phyloP scores from a whole-genome alignment of 2,888 invertebrate genomes.

The Tinea semifulvella region DNA sequence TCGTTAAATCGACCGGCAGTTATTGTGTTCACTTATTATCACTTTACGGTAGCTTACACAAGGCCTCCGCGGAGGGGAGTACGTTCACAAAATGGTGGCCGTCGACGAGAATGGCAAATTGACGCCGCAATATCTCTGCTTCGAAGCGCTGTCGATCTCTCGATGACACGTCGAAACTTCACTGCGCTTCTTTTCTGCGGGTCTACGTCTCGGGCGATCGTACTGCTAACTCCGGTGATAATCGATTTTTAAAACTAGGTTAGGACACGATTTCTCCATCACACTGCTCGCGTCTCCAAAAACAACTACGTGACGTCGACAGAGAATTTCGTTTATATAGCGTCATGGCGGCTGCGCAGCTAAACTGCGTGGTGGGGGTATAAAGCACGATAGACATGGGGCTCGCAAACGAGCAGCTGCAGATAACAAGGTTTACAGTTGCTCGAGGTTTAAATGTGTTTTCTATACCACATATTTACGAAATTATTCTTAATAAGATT shows the following conservation, averaged over 20 bases:
- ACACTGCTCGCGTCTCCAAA: slow-evolving; percentile 60
- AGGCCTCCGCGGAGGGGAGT: background rate
- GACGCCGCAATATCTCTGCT: slow-evolving; percentile 34
- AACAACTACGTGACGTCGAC: slow-evolving; percentile 58
- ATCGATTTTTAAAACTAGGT: slow-evolving; percentile 54
- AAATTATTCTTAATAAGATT: too few species aligned
- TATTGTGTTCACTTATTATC: slow-evolving; percentile 1
- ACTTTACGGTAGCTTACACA: slow-evolving; percentile 3
- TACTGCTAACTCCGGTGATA: slow-evolving; percentile 61
- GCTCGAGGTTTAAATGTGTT: too few species aligned
- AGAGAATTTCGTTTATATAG: slow-evolving; percentile 47
- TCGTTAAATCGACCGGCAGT: background rate
- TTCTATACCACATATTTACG: too few species aligned
- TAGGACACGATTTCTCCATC: slow-evolving; percentile 62
- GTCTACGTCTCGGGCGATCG: slow-evolving; percentile 45
- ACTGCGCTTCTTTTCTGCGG: slow-evolving; percentile 54
- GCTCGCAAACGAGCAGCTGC: background rate
- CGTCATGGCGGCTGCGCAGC: slow-evolving; percentile 51
- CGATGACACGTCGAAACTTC: slow-evolving; percentile 63
- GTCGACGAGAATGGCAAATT: slow-evolving; percentile 9
- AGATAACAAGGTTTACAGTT: too few species aligned
- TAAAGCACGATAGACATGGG: slow-evolving; percentile 34
- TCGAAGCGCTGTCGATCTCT: slow-evolving; percentile 55
- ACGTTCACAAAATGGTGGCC: slow-evolving; percentile 22
- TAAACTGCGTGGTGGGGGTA: slow-evolving; percentile 46